phyloP scores from a whole-genome alignment of 1,140 invertebrate genomes.

The Plutomurus gul region DNA sequence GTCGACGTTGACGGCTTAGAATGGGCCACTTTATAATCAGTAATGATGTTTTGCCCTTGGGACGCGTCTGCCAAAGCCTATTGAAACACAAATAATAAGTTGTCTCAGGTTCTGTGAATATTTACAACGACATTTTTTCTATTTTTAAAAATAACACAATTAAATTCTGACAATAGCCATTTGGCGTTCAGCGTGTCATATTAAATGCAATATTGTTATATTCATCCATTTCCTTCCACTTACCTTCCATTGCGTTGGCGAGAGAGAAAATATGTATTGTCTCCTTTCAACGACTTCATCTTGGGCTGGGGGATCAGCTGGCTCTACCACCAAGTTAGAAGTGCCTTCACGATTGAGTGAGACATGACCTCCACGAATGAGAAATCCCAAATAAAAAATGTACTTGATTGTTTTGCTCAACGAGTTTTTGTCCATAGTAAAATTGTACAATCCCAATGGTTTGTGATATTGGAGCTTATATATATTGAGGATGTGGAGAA shows the following conservation, averaged over 20 bases:
- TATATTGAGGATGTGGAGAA: slow-evolving; percentile 33
- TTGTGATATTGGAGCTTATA: background rate
- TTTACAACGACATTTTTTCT: too few relatives aligned
- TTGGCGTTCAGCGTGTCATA: too few relatives aligned
- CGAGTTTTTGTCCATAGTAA: slow-evolving; percentile 1
- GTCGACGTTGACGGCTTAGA: too few relatives aligned
- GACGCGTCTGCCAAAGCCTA: background rate
- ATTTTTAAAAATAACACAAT: too few relatives aligned
- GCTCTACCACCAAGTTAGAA: background rate
- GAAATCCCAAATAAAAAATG: slow-evolving; percentile 18
- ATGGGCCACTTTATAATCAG: background rate
- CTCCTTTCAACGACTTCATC: background rate
- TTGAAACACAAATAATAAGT: background rate
- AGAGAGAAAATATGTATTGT: background rate
- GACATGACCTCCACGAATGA: slow-evolving; percentile 5
- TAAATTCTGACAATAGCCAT: too few relatives aligned
- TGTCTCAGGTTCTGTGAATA: too few relatives aligned
- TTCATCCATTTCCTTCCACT: too few relatives aligned
- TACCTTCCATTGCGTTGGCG: background rate
- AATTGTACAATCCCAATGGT: background rate
- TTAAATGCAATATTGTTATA: too few relatives aligned
- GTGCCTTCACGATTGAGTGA: background rate
- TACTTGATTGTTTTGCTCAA: slow-evolving; percentile 32
- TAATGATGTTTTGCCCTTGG: background rate
- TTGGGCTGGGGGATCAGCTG: background rate